These are phyloP conservation scores for Thera obeliscata DNA, from an alignment of 2,888 invertebrate species.

Conservation along the genomic window DNA sequence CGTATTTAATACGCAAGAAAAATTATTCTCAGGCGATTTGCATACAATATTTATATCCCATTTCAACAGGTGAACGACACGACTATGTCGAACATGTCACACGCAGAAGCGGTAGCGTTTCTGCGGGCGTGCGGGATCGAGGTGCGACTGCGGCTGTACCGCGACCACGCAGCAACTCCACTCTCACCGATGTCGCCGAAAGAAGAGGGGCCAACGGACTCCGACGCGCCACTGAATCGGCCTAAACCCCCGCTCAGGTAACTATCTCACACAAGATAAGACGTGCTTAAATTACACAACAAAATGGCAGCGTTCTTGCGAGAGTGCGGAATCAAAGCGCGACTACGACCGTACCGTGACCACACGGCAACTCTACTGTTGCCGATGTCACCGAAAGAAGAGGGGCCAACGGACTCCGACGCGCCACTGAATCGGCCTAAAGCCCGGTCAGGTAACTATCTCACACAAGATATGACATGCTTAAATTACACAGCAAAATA, in stretches of 20 bases:
- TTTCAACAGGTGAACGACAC: conserved; percentile 90
- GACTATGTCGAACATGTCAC: conserved; percentile 92
- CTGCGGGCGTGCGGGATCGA: conserved; percentile 91
- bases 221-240: conserved; percentile 83
- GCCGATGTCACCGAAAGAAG: too few species aligned
- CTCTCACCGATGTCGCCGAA: conserved; percentile 90
- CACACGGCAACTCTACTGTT: too few species aligned
- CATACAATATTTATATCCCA: not conserved
- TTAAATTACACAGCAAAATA: too few species aligned
- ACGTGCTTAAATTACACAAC: not conserved
- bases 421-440: not conserved
- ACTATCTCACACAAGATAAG: conserved; percentile 17
- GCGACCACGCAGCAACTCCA: conserved; percentile 91
- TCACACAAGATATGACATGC: too few species aligned
- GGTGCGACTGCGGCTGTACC: conserved; percentile 90
- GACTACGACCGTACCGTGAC: not conserved
- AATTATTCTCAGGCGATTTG: not conserved
- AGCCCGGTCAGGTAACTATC: too few species aligned
- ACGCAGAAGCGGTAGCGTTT: conserved; percentile 93
- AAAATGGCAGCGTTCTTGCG: not conserved
- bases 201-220: conserved; percentile 82
- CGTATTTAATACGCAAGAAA: too few species aligned
- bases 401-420: not conserved
- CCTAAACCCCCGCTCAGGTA: conserved; percentile 89
- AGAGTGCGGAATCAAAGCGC: not conserved